These are phyloP conservation scores for Maccullochella peelii DNA, from an alignment of 2,113 vertebrate species.

Conservation along the genomic window DNA sequence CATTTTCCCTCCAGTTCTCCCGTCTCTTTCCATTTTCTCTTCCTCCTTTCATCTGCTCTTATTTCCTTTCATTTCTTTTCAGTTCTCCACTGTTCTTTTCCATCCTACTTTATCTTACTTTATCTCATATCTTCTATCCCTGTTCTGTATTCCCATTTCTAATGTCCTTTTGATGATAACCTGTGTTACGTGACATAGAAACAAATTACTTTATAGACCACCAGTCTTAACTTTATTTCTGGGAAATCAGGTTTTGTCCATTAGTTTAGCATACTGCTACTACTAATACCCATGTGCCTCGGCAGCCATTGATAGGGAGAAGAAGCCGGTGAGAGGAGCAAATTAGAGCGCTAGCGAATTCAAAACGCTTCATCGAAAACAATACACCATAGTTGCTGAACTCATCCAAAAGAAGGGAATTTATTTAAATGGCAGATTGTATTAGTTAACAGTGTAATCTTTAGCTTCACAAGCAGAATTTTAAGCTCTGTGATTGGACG, in stretches of 20 bases:
- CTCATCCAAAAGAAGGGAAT: neutral
- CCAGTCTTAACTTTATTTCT: neutral
- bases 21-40: too few relatives aligned
- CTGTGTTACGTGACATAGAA: neutral
- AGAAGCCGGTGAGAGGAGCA: neutral
- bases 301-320: neutral
- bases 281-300: slow-evolving; percentile 10
- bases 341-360: neutral
- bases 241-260: neutral
- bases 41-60: neutral
- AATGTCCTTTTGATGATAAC: too few relatives aligned
- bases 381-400: neutral
- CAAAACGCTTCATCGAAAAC: too few relatives aligned
- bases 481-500: neutral
- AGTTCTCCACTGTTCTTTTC: neutral
- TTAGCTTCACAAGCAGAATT: neutral
- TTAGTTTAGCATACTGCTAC: neutral
- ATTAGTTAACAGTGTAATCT: neutral
- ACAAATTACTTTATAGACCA: neutral
- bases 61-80: neutral
- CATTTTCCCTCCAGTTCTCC: neutral
- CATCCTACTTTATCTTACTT: neutral
- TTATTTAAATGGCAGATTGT: neutral
- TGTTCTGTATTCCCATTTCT: neutral
- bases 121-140: neutral